Conservation (phyloP, 2,113 vertebrate species). For the Picathartes gymnocephalus region DNA sequence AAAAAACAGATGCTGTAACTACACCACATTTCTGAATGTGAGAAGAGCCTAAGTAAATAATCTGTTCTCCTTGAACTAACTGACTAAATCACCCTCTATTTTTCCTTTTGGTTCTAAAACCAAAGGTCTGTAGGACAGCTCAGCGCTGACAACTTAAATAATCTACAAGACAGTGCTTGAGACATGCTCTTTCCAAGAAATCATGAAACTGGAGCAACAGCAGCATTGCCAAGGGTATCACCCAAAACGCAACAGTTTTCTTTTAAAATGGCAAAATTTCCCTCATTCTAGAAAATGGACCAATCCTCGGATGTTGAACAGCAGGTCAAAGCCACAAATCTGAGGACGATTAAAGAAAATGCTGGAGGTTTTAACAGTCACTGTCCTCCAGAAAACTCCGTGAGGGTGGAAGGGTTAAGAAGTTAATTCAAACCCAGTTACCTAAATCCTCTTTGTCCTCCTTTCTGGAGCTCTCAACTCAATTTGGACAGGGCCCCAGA, state of each 20-base stretch:
- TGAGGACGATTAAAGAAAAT: not conserved
- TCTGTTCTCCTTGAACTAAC: not conserved
- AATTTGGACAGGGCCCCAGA: conserved; percentile 20
- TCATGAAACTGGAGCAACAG: not conserved
- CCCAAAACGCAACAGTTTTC: not conserved
- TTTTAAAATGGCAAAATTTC: not conserved
- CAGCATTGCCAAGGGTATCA: not conserved
- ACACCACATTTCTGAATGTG: not conserved
- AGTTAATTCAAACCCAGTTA: not conserved
- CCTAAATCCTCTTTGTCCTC: conserved; percentile 6
- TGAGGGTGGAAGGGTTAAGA: not conserved
- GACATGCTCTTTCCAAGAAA: not conserved
- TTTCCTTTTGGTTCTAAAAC: not conserved
- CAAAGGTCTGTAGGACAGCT: not conserved
- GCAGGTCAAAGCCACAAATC: not conserved
- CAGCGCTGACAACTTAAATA: not conserved
- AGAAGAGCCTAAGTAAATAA: not conserved
- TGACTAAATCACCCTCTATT: not conserved
- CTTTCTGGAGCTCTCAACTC: conserved; percentile 49
- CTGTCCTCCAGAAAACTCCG: not conserved
- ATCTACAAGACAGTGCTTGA: not conserved
- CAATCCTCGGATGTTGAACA: not conserved
- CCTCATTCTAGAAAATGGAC: not conserved
- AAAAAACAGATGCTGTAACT: not conserved
- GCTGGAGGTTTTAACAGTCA: not conserved